Base-by-base conservation (phyloP, 2,797 vertebrate species). In the Antennarius maculatus region DNA sequence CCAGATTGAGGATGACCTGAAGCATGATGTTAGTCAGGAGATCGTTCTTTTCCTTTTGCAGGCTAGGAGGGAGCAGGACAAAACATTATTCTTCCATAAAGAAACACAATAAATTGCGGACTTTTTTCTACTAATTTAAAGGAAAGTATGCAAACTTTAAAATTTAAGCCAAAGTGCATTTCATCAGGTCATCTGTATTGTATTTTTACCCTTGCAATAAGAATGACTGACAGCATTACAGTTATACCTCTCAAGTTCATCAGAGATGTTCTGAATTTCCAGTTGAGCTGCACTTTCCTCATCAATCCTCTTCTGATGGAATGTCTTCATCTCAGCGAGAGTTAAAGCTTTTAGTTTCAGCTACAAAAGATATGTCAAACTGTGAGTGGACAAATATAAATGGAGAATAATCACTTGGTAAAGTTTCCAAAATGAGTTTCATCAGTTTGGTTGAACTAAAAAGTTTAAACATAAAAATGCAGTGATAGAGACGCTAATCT, bases 1-100 rank as follows among this genome's bases (percentile, higher is more conserved):
- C 96, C 88, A 96, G 95, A 83, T 96, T 97, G 60, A 98, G 90
- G 61, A 96, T 84, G 64, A 98, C 79, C 70, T 97, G 97, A 61
- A 98, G 77, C 80, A 87, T 94, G 82, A 94, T 76, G 89, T 99
- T 90, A 39, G 83, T n/a, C 50, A 94, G 92, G 89, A 94, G 93
- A 72, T 77, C 89, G 34, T 82, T 88, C 87, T 95, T 97, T 52
- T 94, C 90, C 43, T 94, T 93, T 53, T 92, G 92, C 52, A 98
- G 82, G 82, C 98, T 99, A 82, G 14, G 60, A 75, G 69, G 18
- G 50, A 63, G 5, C 17, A 62, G 18, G 27, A 56, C 8, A 14
- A 59, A 3, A 47, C 42, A 54, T 29, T 12, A 50, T 54, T 70
- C 17, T 41, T 58, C 28, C 27, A 31, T 39, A 12, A 8, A 37